Conservation (phyloP, 2,797 vertebrate genomes). For the Anguilla megastoma region DNA sequence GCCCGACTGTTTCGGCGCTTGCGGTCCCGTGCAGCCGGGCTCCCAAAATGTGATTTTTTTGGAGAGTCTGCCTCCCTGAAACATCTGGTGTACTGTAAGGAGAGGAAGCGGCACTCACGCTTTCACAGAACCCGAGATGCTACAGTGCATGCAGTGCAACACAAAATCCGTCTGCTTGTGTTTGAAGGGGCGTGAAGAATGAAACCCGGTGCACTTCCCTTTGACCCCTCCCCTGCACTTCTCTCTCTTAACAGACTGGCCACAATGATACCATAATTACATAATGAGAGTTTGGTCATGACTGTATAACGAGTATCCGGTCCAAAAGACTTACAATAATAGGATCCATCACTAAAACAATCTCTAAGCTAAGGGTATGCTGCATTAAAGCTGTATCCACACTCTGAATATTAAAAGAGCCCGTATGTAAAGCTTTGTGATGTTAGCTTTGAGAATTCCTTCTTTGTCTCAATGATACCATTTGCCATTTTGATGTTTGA, state of each 20-base stretch:
- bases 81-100: neutral
- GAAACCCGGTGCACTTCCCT: conserved; percentile 25
- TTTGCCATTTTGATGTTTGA: neutral
- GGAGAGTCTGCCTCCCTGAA: neutral
- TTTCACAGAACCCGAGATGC: neutral
- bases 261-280: neutral
- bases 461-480: neutral
- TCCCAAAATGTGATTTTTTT: neutral
- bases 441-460: neutral
- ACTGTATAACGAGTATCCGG: neutral
- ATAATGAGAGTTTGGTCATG: conserved; percentile 9
- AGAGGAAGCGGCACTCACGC: neutral
- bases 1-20: neutral
- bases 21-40: neutral
- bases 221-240: conserved; percentile 45
- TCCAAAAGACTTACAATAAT: neutral
- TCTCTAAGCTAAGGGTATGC: neutral
- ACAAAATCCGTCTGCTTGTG: neutral
- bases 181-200: neutral
- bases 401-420: neutral
- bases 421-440: neutral
- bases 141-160: neutral
- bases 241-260: conserved; percentile 42
- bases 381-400: neutral
- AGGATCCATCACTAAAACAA: neutral